phyloP scores from a whole-genome alignment of 2,113 vertebrate species.

The Cariama cristata region DNA sequence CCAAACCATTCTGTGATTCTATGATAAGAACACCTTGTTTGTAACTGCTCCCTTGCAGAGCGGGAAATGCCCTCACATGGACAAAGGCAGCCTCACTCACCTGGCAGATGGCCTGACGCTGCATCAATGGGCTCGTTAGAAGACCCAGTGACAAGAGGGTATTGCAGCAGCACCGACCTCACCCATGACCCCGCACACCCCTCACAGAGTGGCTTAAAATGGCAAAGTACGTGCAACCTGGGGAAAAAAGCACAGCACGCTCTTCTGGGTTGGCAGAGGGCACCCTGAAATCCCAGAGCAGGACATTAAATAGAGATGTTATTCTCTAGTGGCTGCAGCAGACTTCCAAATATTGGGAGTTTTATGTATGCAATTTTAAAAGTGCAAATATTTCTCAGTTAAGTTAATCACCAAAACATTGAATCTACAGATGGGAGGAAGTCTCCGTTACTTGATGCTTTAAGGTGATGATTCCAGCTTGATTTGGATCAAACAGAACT shows the following conservation, averaged over 20 bases:
- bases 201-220: background rate
- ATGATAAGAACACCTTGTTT: too few relatives aligned
- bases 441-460: background rate
- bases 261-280: background rate
- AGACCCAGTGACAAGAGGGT: background rate
- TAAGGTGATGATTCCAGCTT: background rate
- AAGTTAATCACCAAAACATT: background rate
- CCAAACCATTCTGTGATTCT: too few relatives aligned
- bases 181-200: rapidly evolving
- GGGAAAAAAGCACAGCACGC: rapidly evolving
- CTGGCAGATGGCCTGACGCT: rapidly evolving
- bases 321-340: background rate
- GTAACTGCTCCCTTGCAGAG: background rate
- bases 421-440: background rate
- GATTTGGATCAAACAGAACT: background rate
- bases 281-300: background rate
- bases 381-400: background rate
- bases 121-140: rapidly evolving
- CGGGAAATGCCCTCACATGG: rapidly evolving
- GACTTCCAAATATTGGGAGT: background rate
- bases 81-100: rapidly evolving
- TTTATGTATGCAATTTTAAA: background rate
- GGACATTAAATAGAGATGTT: background rate
- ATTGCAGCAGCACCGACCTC: background rate
- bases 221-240: rapidly evolving